Conservation (phyloP, 2,113 vertebrate species). For the Ornithorhynchus anatinus region DNA sequence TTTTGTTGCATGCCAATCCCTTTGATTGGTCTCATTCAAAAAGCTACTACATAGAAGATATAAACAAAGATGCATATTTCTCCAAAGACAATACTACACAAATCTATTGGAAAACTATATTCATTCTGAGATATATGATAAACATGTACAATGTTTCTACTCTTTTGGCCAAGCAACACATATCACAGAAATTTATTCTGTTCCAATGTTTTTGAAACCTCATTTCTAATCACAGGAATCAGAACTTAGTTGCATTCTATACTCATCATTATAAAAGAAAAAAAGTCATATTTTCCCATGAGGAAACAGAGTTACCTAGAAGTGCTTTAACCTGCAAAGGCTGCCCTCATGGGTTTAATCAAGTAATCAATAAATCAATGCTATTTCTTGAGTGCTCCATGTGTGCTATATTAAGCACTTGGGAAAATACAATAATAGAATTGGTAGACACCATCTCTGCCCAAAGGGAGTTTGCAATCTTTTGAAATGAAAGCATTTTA, state of each 20-base stretch:
- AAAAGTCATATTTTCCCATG: too few species aligned
- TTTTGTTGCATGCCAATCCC: conserved; percentile 36
- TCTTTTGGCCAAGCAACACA: conserved; percentile 17
- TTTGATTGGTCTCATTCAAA: conserved; percentile 49
- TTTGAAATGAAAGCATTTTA: too few species aligned
- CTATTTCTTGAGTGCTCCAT: too few species aligned
- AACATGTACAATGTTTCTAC: not conserved
- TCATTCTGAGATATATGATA: not conserved
- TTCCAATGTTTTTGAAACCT: not conserved
- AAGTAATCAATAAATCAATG: too few species aligned
- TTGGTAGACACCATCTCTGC: too few species aligned
- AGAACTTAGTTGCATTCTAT: not conserved
- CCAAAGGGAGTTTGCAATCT: too few species aligned
- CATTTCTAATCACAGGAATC: not conserved
- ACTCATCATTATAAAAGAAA: not conserved
- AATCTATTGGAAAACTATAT: not conserved
- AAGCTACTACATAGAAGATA: conserved; percentile 28
- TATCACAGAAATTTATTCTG: not conserved
- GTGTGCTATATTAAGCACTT: too few species aligned
- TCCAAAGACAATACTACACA: conserved; percentile 8
- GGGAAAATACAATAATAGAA: too few species aligned
- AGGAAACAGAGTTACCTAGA: too few species aligned
- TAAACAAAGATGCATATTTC: conserved; percentile 48
- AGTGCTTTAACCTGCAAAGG: too few species aligned
- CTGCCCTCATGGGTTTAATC: too few species aligned